A percentile compares a stretch with the other conserved stretches of the same genome.
phyloP scores from a whole-genome alignment of 2,888 invertebrate species.

The Catocala sponsa region DNA sequence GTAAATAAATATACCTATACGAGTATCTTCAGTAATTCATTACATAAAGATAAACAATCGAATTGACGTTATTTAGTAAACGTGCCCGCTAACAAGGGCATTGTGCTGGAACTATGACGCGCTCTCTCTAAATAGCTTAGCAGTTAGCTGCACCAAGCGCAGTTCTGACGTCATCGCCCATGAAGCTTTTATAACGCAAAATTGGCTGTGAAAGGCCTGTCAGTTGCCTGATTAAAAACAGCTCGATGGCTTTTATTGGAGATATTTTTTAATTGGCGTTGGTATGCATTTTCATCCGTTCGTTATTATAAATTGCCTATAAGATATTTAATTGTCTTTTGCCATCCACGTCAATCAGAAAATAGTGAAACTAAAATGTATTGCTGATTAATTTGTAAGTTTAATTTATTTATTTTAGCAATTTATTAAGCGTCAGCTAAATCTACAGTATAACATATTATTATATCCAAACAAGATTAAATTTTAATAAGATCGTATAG shows the following conservation, averaged over 20 bases:
- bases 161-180: constrained; percentile 42
- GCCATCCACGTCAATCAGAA: too few species aligned
- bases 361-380: too few species aligned
- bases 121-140: constrained; percentile 46
- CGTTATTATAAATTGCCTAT: too few species aligned
- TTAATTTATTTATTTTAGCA: too few species aligned
- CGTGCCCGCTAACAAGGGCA: constrained; percentile 41
- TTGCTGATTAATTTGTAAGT: too few species aligned
- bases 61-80: constrained; percentile 41
- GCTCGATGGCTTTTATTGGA: background rate
- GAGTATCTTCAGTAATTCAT: constrained; percentile 35
- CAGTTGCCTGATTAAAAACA: constrained; percentile 3
- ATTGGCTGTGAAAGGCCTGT: constrained; percentile 7
- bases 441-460: too few species aligned
- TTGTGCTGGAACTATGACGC: constrained; percentile 47
- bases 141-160: constrained; percentile 45
- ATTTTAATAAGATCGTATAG: too few species aligned
- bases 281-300: background rate
- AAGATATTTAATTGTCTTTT: too few species aligned
- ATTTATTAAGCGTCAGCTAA: too few species aligned
- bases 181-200: constrained; percentile 31
- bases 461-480: too few species aligned
- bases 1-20: constrained; percentile 37
- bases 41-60: constrained; percentile 39
- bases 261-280: background rate